Conservation (phyloP, 1,140 invertebrate genomes). For the Ips nitidus region DNA sequence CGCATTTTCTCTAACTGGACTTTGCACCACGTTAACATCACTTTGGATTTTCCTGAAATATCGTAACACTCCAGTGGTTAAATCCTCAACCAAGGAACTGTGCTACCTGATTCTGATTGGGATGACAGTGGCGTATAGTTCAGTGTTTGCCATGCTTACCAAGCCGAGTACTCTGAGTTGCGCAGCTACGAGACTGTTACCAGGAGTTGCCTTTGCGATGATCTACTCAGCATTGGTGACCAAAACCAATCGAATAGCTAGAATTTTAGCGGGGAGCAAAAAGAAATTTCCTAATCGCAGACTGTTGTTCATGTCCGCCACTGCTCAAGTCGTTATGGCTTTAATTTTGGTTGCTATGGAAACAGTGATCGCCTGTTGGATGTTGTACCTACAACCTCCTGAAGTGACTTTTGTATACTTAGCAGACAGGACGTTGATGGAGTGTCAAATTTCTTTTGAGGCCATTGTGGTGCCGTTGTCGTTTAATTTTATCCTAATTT, state of each 20-base stretch:
- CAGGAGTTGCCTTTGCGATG: conserved; percentile 78
- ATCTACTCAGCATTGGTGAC: conserved; percentile 83
- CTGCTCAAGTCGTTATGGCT: conserved; percentile 66
- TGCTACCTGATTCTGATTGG: conserved; percentile 71
- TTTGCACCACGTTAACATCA: conserved; percentile 65
- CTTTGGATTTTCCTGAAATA: conserved; percentile 67
- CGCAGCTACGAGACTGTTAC: conserved; percentile 67
- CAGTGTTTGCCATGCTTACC: conserved; percentile 69
- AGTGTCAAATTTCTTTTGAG: conserved; percentile 69
- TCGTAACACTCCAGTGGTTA: conserved; percentile 79
- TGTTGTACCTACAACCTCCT: conserved; percentile 71
- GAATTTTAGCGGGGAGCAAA: conserved; percentile 81
- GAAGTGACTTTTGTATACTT: conserved; percentile 63
- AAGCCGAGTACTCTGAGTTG: conserved; percentile 70
- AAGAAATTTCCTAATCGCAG: conserved; percentile 79
- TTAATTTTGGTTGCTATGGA: conserved; percentile 70
- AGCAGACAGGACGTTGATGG: conserved; percentile 60
- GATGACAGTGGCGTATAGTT: conserved; percentile 56
- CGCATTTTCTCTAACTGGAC: conserved; percentile 65
- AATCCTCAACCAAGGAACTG: conserved; percentile 81
- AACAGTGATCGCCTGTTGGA: conserved; percentile 66
- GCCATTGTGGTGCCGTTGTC: conserved; percentile 76
- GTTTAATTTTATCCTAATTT: conserved; percentile 77
- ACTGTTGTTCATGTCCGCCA: conserved; percentile 64
- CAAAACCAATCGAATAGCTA: conserved; percentile 83